Conservation (phyloP, 1,140 invertebrate species). For the Bombus difficillimus region DNA sequence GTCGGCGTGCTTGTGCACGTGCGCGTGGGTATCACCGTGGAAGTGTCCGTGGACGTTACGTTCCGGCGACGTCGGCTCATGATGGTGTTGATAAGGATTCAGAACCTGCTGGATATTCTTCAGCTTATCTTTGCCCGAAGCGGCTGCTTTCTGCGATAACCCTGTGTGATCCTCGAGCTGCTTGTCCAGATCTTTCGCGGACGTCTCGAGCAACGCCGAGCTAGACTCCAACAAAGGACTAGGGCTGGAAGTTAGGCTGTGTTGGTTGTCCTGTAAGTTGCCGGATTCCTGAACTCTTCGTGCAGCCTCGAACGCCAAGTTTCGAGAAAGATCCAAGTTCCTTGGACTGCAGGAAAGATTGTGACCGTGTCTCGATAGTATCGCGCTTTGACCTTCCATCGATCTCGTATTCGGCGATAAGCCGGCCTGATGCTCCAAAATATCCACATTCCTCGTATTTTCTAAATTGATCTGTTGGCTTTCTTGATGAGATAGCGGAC, state of each 20-base stretch:
- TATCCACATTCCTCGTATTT: constrained; percentile 53
- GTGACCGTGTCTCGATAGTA: constrained; percentile 57
- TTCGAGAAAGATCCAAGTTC: constrained; percentile 65
- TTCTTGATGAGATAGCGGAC: constrained; percentile 62
- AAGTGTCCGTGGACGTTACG: constrained; percentile 64
- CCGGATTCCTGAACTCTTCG: constrained; percentile 67
- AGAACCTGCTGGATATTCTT: constrained; percentile 69
- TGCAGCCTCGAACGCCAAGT: constrained; percentile 66
- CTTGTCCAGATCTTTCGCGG: constrained; percentile 60
- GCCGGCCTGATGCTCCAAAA: constrained; percentile 58
- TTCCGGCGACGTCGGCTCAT: constrained; percentile 59
- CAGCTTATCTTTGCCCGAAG: constrained; percentile 62
- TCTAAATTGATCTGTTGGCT: constrained; percentile 64
- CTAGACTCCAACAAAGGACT: constrained; percentile 59
- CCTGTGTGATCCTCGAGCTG: constrained; percentile 61
- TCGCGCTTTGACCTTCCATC: constrained; percentile 52
- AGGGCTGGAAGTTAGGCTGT: constrained; percentile 66
- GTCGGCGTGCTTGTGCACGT: constrained; percentile 65
- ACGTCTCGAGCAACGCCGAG: constrained; percentile 50
- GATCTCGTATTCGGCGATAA: constrained; percentile 55
- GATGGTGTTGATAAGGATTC: constrained; percentile 71
- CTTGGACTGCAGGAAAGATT: constrained; percentile 64
- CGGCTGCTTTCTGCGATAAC: constrained; percentile 49
- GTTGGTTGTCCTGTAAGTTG: constrained; percentile 60
- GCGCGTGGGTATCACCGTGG: constrained; percentile 57